Evolutionary conservation across 2,888 invertebrate species (phyloP).

Genomic region (Eupithecia subumbrata): DNA sequence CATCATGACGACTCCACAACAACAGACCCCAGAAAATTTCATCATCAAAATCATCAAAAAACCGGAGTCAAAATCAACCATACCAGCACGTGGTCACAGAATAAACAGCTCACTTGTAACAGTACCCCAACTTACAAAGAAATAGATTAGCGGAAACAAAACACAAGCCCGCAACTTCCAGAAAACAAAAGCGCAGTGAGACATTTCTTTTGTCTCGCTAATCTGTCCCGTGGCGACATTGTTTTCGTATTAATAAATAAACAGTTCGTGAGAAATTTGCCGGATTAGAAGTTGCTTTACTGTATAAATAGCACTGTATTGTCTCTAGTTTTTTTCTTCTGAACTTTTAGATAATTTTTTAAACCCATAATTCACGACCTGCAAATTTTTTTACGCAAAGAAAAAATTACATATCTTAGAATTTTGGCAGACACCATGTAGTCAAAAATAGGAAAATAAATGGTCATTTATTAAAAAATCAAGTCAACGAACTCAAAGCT

Average conservation of each 20-base stretch:
- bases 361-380: background rate
- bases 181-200: slow-evolving; percentile 32
- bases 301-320: slow-evolving; percentile 18
- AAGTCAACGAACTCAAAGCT: slow-evolving; percentile 13
- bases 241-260: slow-evolving; percentile 22
- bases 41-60: background rate
- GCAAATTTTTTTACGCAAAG: background rate
- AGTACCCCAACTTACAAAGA: slow-evolving; percentile 31
- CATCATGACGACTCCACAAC: background rate
- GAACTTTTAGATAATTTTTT: background rate
- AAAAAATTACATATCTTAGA: background rate
- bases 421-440: background rate
- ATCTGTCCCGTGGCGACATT: slow-evolving; percentile 37
- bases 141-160: slow-evolving; percentile 40
- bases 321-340: background rate
- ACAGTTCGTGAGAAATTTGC: slow-evolving; percentile 24
- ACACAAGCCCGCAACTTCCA: slow-evolving; percentile 35
- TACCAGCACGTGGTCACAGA: slow-evolving; percentile 37
- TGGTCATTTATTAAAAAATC: background rate
- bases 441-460: background rate
- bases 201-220: slow-evolving; percentile 32
- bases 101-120: slow-evolving; percentile 18
- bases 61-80: background rate
- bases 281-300: slow-evolving; percentile 18
- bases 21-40: background rate